These are phyloP conservation scores for Desmodus rotundus DNA, from an alignment of 2,113 vertebrate species.

Conservation along the genomic window DNA sequence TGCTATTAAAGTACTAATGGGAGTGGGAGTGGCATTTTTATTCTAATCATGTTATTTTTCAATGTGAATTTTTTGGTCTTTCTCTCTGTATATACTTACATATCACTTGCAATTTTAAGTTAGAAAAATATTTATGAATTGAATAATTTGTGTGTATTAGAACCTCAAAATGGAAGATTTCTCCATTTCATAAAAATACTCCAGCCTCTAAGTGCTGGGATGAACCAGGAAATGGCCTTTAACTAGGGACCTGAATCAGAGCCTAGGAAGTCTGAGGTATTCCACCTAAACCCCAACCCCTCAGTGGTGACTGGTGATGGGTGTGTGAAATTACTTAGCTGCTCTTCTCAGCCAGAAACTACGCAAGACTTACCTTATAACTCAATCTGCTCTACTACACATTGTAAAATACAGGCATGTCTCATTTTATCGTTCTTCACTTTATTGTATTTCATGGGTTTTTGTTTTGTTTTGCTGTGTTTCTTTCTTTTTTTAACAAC, in stretches of 20 bases:
- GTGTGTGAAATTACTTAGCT: neutral
- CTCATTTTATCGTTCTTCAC: neutral
- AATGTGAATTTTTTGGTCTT: neutral
- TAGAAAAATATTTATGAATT: neutral
- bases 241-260: neutral
- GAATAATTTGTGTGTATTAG: neutral
- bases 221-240: neutral
- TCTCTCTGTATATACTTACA: neutral
- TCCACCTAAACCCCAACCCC: fast-evolving
- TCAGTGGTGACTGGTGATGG: neutral
- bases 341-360: neutral
- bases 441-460: too few species aligned
- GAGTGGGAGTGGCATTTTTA: neutral
- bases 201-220: neutral
- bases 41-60: neutral
- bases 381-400: neutral
- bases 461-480: neutral
- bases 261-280: neutral
- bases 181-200: neutral
- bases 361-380: neutral
- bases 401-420: constrained; percentile 48
- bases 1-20: neutral
- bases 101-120: neutral
- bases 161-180: neutral
- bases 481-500: neutral